Evolutionary conservation across 2,797 vertebrate species (phyloP).

Genomic region (Spinus olivaceus): DNA sequence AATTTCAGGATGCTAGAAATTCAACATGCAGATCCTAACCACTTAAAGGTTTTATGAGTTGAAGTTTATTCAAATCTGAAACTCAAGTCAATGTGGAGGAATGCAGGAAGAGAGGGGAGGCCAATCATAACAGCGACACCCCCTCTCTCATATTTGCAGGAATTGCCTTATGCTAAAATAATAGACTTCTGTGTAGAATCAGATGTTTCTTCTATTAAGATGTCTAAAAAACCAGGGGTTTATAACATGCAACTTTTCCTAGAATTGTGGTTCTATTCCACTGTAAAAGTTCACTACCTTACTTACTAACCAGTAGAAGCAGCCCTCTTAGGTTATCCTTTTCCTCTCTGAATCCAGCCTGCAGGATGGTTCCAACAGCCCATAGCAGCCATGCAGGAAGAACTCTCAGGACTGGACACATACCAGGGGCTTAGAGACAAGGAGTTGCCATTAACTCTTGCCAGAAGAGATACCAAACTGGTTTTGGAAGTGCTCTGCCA

Average conservation of each 20-base stretch:
- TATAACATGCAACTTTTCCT: not conserved
- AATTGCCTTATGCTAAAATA: not conserved
- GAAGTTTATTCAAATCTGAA: not conserved
- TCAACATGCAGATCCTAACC: not conserved
- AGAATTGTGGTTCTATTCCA: not conserved
- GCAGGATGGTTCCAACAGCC: not conserved
- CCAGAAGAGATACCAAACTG: not conserved
- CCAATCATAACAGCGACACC: not conserved
- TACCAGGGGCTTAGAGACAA: not conserved
- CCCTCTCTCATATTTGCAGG: not conserved
- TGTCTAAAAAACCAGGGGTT: not conserved
- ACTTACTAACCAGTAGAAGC: not conserved
- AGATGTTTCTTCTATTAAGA: conserved; percentile 26
- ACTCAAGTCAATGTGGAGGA: not conserved
- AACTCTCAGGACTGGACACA: not conserved
- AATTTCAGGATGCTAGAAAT: not conserved
- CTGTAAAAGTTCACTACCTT: not conserved
- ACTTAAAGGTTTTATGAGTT: not conserved
- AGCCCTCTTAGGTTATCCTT: not conserved
- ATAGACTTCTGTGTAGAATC: not conserved
- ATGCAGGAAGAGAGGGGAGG: not conserved
- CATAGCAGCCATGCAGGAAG: not conserved
- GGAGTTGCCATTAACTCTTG: not conserved
- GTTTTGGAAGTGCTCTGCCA: not conserved
- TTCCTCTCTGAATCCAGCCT: not conserved